phyloP scores from a whole-genome alignment of 2,888 invertebrate genomes.

The Argyresthia goedartella region DNA sequence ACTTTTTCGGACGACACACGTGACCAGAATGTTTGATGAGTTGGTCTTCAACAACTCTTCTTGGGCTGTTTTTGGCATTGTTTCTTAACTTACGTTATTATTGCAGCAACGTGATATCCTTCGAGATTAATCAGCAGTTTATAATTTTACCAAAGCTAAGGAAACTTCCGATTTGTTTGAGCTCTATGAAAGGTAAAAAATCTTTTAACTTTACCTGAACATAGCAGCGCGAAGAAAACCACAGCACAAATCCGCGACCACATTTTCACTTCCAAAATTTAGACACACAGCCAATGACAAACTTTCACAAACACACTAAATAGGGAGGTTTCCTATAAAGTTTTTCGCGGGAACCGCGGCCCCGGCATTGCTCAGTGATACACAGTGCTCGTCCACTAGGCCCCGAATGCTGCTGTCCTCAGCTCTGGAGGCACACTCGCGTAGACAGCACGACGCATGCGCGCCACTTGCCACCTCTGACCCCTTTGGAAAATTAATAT shows the following conservation, averaged over 20 bases:
- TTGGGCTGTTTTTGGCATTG: background rate
- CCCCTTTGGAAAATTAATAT: constrained; percentile 17
- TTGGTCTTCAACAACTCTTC: background rate
- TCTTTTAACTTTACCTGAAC: constrained; percentile 36
- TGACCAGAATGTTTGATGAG: constrained; percentile 24
- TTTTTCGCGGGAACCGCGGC: constrained; percentile 4
- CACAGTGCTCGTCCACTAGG: constrained; percentile 29
- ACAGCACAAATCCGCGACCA: constrained; percentile 35
- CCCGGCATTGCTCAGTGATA: constrained; percentile 7
- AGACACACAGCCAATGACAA: constrained; percentile 19
- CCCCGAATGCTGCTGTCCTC: constrained; percentile 32
- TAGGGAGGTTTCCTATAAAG: background rate
- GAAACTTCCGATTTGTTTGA: no score
- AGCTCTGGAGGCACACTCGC: constrained; percentile 23
- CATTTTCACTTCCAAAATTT: constrained; percentile 28
- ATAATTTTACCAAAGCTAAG: no score
- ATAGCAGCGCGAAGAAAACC: constrained; percentile 28
- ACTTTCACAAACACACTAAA: background rate
- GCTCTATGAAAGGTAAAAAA: no score
- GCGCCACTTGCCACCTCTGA: constrained; percentile 20
- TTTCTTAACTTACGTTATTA: background rate
- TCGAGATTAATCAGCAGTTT: background rate
- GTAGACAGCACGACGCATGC: constrained; percentile 47
- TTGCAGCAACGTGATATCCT: background rate
- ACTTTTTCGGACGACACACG: constrained; percentile 15